Evolutionary conservation across 2,113 vertebrate species (phyloP), one percentile per base, ranked within the genome.

Genomic region (Pangasianodon hypophthalmus): DNA sequence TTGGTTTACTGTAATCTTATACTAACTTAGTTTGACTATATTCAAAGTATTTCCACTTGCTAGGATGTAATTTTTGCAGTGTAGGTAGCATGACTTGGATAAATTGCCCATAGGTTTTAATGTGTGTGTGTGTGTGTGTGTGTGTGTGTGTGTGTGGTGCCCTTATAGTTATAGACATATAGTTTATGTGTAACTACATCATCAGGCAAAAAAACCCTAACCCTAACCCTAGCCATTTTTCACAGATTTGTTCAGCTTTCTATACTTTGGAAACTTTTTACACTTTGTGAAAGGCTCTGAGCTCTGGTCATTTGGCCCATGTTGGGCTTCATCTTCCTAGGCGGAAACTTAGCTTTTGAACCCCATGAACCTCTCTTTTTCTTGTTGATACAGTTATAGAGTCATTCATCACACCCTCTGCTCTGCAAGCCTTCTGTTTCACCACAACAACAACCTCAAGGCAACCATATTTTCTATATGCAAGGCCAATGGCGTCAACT

Each of bases 401-500:
- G 14, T 82, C 90, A 69, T 84, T 85, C 26, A 10, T 87, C 71
- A 79, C 87, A 84, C 52, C 73, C 41, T 46, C 10, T 58, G 37
- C 32, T 67, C 44, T 67, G 46, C 62, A 52, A 6, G n/a, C 60
- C 48, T 85, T 48, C 81, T 19, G 44, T 81, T 81, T 73, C 60
- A 71, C 86, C 80, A 84, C 37, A 73, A 77, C 80, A 79, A 48
- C 82, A 75, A 62, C 83, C 71, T 62, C 69, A 16, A 52, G 80
- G 18, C 81, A 54, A 89, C 77, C 60, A 46, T 79, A 62, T 80
- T 89, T 71, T 85, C 86, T 88, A 52, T 79, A 60, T 48, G n/a
- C 56, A 37, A 52, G 50, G 62, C 56, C 64, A 88, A 50, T 75
- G 88, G 75, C 46, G 24, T 88, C 19, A 32, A 13, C 62, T 48